Evolutionary conservation across 1,140 invertebrate species (phyloP).

Genomic region (Zaprionus taronus): DNA sequence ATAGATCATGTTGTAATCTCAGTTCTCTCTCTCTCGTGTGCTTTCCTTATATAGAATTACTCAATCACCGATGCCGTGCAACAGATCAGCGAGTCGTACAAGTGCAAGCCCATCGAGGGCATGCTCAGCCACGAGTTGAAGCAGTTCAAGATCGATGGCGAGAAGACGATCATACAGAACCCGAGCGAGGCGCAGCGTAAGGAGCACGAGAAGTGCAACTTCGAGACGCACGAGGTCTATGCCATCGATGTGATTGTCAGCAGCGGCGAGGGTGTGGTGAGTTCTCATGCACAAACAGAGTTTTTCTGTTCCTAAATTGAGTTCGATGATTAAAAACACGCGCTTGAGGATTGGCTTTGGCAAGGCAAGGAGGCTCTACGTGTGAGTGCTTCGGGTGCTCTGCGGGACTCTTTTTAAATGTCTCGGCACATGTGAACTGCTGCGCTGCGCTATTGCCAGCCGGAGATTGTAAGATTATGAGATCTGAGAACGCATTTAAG

Average conservation of each 20-base stretch:
- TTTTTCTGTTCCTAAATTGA: background rate
- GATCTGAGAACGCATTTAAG: conserved; percentile 74
- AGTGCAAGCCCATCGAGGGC: conserved; percentile 99
- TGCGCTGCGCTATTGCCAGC: conserved; percentile 16
- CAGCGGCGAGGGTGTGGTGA: conserved; percentile 93
- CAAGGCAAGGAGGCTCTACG: conserved; percentile 18
- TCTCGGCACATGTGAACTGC: conserved; percentile 46
- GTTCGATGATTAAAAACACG: conserved; percentile 81
- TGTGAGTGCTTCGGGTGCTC: conserved; percentile 42
- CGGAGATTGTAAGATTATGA: conserved; percentile 83
- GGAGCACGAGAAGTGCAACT: conserved; percentile 98
- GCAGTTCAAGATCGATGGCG: conserved; percentile 98
- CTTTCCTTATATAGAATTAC: conserved; percentile 89
- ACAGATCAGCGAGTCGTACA: conserved; percentile 95
- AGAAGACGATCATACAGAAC: conserved; percentile 99
- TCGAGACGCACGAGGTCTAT: conserved; percentile 99
- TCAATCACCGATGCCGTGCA: conserved; percentile 96
- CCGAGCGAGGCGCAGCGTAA: conserved; percentile 98
- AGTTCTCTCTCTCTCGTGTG: background rate
- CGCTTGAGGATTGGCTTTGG: conserved; percentile 67
- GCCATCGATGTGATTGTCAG: conserved; percentile 99
- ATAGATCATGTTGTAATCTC: conserved; percentile 1
- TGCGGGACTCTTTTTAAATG: conserved; percentile 15
- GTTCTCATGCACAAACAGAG: conserved; percentile 21
- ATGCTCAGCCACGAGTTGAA: conserved; percentile 99